These are phyloP conservation scores for Cavia aperea DNA, from an alignment of 2,113 vertebrate species.

Conservation along the genomic window DNA sequence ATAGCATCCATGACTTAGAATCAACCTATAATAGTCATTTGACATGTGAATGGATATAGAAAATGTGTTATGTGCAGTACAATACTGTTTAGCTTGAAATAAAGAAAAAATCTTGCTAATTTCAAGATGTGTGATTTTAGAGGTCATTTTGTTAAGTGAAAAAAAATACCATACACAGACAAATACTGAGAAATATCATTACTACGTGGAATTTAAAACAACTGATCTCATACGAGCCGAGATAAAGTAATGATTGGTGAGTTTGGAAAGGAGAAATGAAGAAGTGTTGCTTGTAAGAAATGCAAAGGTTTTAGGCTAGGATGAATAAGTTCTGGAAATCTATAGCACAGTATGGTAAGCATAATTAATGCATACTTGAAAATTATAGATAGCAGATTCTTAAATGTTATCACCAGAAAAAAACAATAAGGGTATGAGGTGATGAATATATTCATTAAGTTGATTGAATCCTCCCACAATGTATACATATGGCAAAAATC, in stretches of 20 bases:
- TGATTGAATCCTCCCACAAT: background rate
- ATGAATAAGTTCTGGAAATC: background rate
- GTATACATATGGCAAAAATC: background rate
- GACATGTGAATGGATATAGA: background rate
- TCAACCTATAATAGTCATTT: background rate
- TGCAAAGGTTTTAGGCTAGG: background rate
- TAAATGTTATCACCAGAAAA: background rate
- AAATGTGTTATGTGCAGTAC: background rate
- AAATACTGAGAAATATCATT: background rate
- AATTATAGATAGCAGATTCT: background rate
- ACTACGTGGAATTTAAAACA: background rate
- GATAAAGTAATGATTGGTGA: background rate
- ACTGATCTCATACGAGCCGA: background rate
- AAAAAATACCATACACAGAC: background rate
- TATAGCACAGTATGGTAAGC: background rate
- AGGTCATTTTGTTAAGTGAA: background rate
- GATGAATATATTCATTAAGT: background rate
- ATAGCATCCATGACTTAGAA: background rate
- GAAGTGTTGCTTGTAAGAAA: background rate
- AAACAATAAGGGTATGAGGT: background rate
- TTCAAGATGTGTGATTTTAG: background rate
- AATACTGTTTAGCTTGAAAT: background rate
- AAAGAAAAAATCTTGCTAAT: background rate
- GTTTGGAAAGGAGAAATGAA: background rate
- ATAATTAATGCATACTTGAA: background rate